Evolutionary conservation across 2,888 invertebrate genomes (phyloP), one percentile per base, ranked within the genome.

Genomic region (Cantharis nigra): DNA sequence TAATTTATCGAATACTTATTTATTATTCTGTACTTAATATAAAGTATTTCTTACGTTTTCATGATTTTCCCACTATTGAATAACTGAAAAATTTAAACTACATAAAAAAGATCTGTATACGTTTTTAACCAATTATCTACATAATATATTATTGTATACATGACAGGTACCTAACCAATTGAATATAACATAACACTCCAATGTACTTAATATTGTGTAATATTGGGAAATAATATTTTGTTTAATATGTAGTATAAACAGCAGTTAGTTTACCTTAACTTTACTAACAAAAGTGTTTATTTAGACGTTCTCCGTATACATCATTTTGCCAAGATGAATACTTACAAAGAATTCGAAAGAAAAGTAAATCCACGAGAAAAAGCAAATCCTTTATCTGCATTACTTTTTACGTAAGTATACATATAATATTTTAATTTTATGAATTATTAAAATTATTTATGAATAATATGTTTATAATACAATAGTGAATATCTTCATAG

Each of bases 361-460:
- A 78, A 78, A 64, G 49, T 18, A 16, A 80, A 79, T 75, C 79
- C 79, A 18, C 70, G 76, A 62, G 80, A 80, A 74, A 76, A 74
- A 26, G 79, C 79, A 26, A 79, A 78, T 30, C 75, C 78, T 63
- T 72, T 80, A 20, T 79, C 79, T 13, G 74, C 76, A 13, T 33
- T 79, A n/a, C 76, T 78, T 20, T 80, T 80, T 70, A 73, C 74
- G 80, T 80, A 77, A 80, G 80, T 80, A 26, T 1, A 74, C 20
- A n/a, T n/a, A n/a, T n/a, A n/a, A n/a, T n/a, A 67, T 30, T 64
- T 72, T 64, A 18, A 13, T 70, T 70, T n/a, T 16, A 26, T 9
- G 5, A 23, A 23, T 23, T 23, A 23, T 5, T 23, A 0, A 23
- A 26, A 5, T 7, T 9, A 9, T 26, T 1, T 26, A 9, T 26